Conservation (phyloP, 2,888 invertebrate genomes). For the Apodemia hepburni region DNA sequence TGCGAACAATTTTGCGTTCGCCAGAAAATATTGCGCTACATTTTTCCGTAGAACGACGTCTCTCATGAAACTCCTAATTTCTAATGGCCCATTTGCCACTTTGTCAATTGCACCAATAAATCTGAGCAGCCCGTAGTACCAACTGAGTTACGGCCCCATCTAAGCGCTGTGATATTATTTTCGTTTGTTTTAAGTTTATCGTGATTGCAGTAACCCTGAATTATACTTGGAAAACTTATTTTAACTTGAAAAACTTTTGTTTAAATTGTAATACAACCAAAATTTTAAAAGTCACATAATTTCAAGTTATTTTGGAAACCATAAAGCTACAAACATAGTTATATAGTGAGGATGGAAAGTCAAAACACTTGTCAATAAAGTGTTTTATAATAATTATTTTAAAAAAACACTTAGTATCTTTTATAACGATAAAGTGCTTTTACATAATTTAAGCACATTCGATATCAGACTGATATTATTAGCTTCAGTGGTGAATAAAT, state of each 20-base stretch:
- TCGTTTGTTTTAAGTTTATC: constrained; percentile 44
- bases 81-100: constrained; percentile 81
- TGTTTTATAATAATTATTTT: too few relatives aligned
- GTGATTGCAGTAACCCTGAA: neutral
- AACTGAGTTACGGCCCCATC: constrained; percentile 65
- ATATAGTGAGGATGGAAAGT: too few relatives aligned
- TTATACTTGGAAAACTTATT: neutral
- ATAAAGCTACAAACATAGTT: too few relatives aligned
- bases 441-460: constrained; percentile 25
- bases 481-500: constrained; percentile 33
- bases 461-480: constrained; percentile 24
- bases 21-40: constrained; percentile 69
- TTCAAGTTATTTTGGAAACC: too few relatives aligned
- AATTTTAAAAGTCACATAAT: too few relatives aligned
- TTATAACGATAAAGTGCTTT: constrained; percentile 6
- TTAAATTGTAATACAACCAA: neutral
- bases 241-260: neutral
- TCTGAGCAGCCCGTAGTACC: constrained; percentile 46
- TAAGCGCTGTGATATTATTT: constrained; percentile 69
- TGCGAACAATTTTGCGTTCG: constrained; percentile 70
- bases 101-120: constrained; percentile 80
- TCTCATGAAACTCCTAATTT: constrained; percentile 69
- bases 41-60: constrained; percentile 56
- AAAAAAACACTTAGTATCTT: too few relatives aligned
- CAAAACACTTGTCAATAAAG: too few relatives aligned